Percentiles rank a stretch among this genome's conserved stretches.
Evolutionary conservation across 2,888 invertebrate genomes (phyloP).

Genomic region (Caenorhabditis zanzibari): DNA sequence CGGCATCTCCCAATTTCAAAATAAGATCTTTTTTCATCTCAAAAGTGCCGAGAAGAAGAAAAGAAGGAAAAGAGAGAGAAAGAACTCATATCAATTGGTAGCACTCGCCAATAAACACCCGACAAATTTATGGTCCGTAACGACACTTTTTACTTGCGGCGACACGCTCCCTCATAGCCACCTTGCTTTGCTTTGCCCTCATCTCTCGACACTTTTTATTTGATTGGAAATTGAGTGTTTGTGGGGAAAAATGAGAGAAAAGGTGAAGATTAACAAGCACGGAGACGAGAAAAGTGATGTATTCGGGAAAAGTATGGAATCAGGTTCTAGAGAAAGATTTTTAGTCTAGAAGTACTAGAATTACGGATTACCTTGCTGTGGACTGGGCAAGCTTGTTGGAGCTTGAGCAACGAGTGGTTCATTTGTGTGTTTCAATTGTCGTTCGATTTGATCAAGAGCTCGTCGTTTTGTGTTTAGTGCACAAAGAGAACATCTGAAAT

Average conservation of each 20-base stretch:
- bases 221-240: conserved; percentile 59
- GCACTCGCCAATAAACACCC: conserved; percentile 59
- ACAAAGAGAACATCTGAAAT: conserved; percentile 79
- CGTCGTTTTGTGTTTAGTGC: conserved; percentile 81
- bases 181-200: conserved; percentile 34
- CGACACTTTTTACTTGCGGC: conserved; percentile 59
- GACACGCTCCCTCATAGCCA: conserved; percentile 48
- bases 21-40: conserved; percentile 31
- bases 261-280: conserved; percentile 36
- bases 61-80: conserved; percentile 7
- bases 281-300: conserved; percentile 11
- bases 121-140: conserved; percentile 66
- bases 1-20: conserved; percentile 24
- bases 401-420: conserved; percentile 38
- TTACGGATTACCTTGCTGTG: conserved; percentile 25
- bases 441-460: conserved; percentile 82
- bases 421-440: conserved; percentile 69
- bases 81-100: conserved; percentile 50
- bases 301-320: background rate
- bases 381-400: conserved; percentile 24
- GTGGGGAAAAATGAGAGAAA: conserved; percentile 28
- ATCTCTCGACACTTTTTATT: conserved; percentile 55
- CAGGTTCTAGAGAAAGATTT: background rate
- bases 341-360: too few relatives aligned
- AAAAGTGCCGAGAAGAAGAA: conserved; percentile 33